Evolutionary conservation across 1,140 invertebrate species (phyloP).

Genomic region (Papilio aristodemus): DNA sequence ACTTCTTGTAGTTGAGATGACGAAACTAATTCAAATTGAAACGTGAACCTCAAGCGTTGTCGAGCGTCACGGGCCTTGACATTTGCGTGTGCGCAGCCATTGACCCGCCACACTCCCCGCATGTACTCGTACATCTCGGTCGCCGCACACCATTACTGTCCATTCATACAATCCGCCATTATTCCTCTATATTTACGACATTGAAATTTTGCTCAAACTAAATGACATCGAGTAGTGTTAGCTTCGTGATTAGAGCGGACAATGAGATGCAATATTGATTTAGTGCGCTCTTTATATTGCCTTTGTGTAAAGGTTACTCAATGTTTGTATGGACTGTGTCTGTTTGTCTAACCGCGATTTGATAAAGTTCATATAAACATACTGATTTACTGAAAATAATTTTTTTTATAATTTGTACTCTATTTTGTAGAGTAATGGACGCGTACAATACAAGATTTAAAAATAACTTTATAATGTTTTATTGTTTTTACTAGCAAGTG

Average conservation of each 20-base stretch:
- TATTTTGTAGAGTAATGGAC: no score
- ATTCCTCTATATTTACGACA: constrained; percentile 61
- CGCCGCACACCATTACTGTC: constrained; percentile 50
- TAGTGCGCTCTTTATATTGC: constrained; percentile 26
- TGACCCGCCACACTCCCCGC: constrained; percentile 57
- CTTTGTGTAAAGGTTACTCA: background rate
- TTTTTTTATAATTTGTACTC: no score
- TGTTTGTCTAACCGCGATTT: no score
- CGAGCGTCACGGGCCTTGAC: constrained; percentile 63
- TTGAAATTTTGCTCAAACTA: constrained; percentile 55
- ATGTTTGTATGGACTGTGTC: background rate
- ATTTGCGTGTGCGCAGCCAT: constrained; percentile 66
- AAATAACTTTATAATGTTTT: no score
- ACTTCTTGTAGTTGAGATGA: background rate
- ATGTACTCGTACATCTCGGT: constrained; percentile 51
- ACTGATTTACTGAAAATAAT: no score
- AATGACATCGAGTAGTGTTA: constrained; percentile 64
- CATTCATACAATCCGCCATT: constrained; percentile 71
- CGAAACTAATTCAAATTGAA: constrained; percentile 34
- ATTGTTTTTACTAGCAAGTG: no score
- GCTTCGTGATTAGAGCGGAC: constrained; percentile 54
- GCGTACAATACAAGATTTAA: no score
- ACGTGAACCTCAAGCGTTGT: constrained; percentile 53
- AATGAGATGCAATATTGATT: constrained; percentile 50
- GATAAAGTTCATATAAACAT: no score